phyloP scores from a whole-genome alignment of 2,113 vertebrate genomes.

The cattle (Bos taurus) region ARS-UCD2.0 NC_037345.1:28359001-28359500 shows the following conservation, averaged over 20 bases:
- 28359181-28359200: not conserved
- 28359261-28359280: not conserved
- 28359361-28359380: not conserved
- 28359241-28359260: not conserved
- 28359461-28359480: not conserved
- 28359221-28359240: not conserved
- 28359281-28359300: not conserved
- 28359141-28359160: too few relatives aligned
- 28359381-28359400: not conserved
- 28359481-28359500: not conserved
- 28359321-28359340: not conserved
- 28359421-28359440: not conserved
- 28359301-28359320: not conserved
- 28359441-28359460: not conserved
- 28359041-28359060: not conserved
- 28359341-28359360: not conserved
- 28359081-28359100: not conserved
- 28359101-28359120: not conserved
- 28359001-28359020: not conserved
- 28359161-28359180: not conserved
- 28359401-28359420: not conserved
- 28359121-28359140: not conserved
- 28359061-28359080: not conserved
- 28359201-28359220: not conserved
- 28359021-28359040: not conserved